These are phyloP conservation scores for Tetragonisca angustula DNA, from an alignment of 2,888 invertebrate species.

Conservation along the genomic window DNA sequence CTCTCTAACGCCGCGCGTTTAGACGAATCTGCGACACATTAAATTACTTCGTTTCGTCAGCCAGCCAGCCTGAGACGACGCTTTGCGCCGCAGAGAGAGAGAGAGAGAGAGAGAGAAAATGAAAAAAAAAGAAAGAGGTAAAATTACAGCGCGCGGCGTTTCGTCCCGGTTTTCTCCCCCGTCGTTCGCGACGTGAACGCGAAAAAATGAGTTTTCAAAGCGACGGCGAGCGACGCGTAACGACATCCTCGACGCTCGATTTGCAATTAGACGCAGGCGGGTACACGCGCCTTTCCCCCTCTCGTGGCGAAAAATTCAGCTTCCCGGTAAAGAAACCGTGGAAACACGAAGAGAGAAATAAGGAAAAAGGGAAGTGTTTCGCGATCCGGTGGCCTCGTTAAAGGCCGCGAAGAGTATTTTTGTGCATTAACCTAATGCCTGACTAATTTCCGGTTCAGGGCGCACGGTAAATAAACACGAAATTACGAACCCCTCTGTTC, in stretches of 20 bases:
- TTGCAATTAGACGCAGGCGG: constrained; percentile 43
- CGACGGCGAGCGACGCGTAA: constrained; percentile 27
- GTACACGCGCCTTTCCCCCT: constrained; percentile 16
- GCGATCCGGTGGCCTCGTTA: constrained; percentile 44
- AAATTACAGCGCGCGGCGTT: constrained; percentile 22
- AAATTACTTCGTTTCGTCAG: constrained; percentile 43
- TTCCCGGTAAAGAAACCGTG: not conserved
- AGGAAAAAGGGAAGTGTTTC: constrained; percentile 20
- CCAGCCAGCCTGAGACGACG: not conserved
- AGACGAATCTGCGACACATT: constrained; percentile 26
- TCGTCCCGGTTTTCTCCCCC: not conserved
- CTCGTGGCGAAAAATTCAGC: not conserved
- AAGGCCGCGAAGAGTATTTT: constrained; percentile 30
- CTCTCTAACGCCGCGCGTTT: not conserved
- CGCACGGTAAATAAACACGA: constrained; percentile 49
- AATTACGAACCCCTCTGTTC: constrained; percentile 42
- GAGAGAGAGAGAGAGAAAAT: accelerated
- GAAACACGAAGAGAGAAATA: too few relatives aligned
- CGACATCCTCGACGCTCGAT: constrained; percentile 53
- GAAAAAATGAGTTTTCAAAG: constrained; percentile 31
- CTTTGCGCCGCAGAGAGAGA: not conserved
- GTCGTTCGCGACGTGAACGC: not conserved
- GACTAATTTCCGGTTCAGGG: constrained; percentile 42
- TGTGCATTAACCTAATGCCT: constrained; percentile 40
- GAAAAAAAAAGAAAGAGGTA: not conserved